A percentile compares a stretch with the other conserved stretches of the same genome.
phyloP scores from a whole-genome alignment of 2,113 vertebrate genomes.

The Nesogale talazaci region DNA sequence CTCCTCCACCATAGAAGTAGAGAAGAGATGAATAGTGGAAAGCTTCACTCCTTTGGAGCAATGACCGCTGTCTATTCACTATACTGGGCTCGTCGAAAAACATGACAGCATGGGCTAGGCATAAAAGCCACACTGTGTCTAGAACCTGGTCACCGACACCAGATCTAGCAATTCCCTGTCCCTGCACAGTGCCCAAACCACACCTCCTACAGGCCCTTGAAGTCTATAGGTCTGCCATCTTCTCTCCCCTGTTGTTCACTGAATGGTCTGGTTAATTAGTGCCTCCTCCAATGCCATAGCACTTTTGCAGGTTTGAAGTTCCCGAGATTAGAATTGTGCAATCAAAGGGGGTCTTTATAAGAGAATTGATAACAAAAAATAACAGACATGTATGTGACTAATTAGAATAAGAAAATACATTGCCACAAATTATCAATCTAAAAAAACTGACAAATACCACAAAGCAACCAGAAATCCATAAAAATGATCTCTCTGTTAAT shows the following conservation, averaged over 20 bases:
- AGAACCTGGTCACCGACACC: background rate
- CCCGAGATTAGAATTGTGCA: background rate
- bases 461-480: background rate
- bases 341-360: background rate
- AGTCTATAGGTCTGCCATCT: background rate
- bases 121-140: background rate
- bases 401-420: background rate
- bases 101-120: background rate
- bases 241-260: background rate
- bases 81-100: background rate
- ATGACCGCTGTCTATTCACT: background rate
- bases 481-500: background rate
- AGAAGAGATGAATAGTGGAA: background rate
- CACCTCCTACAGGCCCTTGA: background rate
- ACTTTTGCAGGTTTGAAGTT: background rate
- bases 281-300: background rate
- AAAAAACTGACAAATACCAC: background rate
- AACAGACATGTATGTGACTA: background rate
- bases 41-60: background rate
- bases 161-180: background rate
- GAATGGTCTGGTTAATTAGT: background rate
- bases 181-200: background rate
- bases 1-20: background rate
- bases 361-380: background rate
- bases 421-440: background rate